phyloP scores from a whole-genome alignment of 2,113 vertebrate species.

The Ellobius talpinus region DNA sequence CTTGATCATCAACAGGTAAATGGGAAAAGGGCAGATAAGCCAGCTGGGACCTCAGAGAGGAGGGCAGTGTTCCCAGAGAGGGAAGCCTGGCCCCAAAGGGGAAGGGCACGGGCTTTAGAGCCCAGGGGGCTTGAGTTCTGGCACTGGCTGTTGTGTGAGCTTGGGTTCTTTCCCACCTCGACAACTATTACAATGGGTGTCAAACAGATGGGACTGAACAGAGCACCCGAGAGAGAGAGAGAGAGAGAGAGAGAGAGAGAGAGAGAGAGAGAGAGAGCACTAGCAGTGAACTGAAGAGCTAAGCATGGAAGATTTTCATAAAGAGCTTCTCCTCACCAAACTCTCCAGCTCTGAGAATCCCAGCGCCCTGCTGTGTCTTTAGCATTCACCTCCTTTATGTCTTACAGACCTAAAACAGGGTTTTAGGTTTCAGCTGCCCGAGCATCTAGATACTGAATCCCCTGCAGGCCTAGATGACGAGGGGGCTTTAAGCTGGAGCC shows the following conservation, averaged over 20 bases:
- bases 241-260: background rate
- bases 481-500: background rate
- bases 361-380: background rate
- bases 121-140: background rate
- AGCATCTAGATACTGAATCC: background rate
- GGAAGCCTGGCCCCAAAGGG: background rate
- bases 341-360: background rate
- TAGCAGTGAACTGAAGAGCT: background rate
- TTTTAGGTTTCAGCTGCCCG: background rate
- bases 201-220: background rate
- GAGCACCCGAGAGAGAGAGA: background rate
- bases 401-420: background rate
- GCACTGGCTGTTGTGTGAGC: background rate
- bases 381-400: background rate
- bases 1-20: background rate
- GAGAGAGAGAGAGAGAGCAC: background rate
- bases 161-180: background rate
- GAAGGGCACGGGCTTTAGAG: accelerated
- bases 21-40: background rate
- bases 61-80: background rate
- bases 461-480: background rate
- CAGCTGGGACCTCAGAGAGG: background rate
- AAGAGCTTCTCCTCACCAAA: background rate
- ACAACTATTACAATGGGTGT: background rate
- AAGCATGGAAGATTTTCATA: background rate